Percentiles rank a stretch among this genome's conserved stretches.
These are phyloP conservation scores for Trichopria drosophilae DNA, from an alignment of 2,888 invertebrate genomes.

Conservation along the genomic window DNA sequence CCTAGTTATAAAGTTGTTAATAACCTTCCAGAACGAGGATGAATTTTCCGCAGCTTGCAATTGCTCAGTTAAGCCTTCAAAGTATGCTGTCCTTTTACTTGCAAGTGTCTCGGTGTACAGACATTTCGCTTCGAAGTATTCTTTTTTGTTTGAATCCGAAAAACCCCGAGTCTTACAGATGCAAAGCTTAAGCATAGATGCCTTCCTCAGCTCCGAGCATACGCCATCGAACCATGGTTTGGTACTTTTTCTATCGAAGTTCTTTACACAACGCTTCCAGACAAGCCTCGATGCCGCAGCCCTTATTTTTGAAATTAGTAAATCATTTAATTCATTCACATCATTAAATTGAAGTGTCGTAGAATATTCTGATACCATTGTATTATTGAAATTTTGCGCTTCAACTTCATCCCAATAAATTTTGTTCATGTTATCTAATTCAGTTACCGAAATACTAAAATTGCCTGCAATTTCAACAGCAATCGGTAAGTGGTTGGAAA, in stretches of 20 bases:
- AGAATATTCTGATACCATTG: neutral
- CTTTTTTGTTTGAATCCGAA: too few species aligned
- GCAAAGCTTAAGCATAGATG: neutral
- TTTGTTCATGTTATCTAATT: neutral
- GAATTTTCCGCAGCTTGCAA: too few species aligned
- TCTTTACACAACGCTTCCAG: neutral
- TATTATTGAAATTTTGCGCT: neutral
- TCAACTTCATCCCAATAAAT: neutral
- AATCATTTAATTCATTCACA: neutral
- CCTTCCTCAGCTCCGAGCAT: neutral
- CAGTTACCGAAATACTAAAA: neutral
- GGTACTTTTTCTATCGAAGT: neutral
- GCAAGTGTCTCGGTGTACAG: too few species aligned
- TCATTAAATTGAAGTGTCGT: neutral
- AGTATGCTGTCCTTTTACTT: too few species aligned
- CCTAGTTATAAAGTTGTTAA: too few species aligned
- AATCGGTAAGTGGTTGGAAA: neutral
- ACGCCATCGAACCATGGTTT: neutral
- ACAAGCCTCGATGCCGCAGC: too few species aligned
- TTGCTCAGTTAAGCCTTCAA: too few species aligned
- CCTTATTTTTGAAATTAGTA: too few species aligned
- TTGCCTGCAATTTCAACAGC: neutral
- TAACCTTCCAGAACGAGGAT: too few species aligned
- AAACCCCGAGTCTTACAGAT: neutral
- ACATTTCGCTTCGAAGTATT: too few species aligned